Conservation (phyloP, 2,113 vertebrate genomes). For the Stomatorhinus ivindoensis region DNA sequence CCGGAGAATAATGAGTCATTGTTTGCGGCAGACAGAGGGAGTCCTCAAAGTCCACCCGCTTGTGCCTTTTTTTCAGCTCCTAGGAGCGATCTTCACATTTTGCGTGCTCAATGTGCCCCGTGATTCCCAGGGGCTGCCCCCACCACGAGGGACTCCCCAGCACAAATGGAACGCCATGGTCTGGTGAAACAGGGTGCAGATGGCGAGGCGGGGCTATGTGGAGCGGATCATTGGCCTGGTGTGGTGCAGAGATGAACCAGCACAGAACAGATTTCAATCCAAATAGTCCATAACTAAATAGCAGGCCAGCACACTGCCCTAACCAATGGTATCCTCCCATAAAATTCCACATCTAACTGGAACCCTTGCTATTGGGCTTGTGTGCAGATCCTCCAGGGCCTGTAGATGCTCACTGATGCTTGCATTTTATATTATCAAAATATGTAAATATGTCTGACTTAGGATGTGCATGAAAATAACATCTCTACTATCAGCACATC, state of each 20-base stretch:
- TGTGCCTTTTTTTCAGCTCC: not conserved
- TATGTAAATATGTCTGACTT: not conserved
- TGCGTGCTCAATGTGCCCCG: not conserved
- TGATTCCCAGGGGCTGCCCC: not conserved
- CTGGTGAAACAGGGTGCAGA: not conserved
- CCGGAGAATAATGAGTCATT: conserved; percentile 20
- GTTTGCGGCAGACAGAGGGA: not conserved
- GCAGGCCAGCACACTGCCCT: not conserved
- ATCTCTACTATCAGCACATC: not conserved
- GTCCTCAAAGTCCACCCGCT: conserved; percentile 12
- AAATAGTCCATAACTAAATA: not conserved
- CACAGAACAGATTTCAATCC: not conserved
- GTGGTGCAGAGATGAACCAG: not conserved
- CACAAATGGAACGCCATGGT: not conserved
- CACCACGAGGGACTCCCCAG: not conserved
- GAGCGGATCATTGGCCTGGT: not conserved
- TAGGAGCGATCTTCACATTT: not conserved
- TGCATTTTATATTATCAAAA: not conserved
- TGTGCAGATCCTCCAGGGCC: not conserved
- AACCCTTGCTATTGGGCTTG: not conserved
- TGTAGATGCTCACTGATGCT: not conserved
- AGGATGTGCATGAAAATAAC: not conserved
- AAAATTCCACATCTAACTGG: not conserved
- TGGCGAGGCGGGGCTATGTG: not conserved
- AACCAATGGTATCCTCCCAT: not conserved